phyloP scores from a whole-genome alignment of 2,888 invertebrate species.

The Parnassius glacialis region DNA sequence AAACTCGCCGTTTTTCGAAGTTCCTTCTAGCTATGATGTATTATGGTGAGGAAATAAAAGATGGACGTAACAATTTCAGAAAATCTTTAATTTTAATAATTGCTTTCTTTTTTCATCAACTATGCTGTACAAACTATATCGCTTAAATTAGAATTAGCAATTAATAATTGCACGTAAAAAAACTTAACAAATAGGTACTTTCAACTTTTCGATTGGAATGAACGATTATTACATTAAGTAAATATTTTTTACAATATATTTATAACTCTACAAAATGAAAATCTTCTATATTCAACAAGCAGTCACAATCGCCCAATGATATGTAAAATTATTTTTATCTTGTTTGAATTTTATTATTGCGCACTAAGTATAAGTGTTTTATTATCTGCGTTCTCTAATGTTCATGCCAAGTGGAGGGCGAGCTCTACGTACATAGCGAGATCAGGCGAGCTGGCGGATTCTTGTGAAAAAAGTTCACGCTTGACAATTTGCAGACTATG shows the following conservation, averaged over 20 bases:
- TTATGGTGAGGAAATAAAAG: conserved; percentile 31
- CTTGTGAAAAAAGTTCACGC: conserved; percentile 31
- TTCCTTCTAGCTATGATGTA: too few species aligned
- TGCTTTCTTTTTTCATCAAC: conserved; percentile 77
- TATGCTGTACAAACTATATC: conserved; percentile 80
- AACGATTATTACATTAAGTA: conserved; percentile 76
- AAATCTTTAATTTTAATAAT: conserved; percentile 80
- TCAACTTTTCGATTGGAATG: conserved; percentile 81
- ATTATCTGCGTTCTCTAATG: conserved; percentile 28
- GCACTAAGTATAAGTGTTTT: conserved; percentile 54
- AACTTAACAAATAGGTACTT: conserved; percentile 80
- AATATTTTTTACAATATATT: conserved; percentile 64
- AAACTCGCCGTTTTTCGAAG: too few species aligned
- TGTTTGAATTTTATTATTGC: conserved; percentile 60
- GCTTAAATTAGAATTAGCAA: conserved; percentile 81
- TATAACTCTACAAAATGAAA: conserved; percentile 74
- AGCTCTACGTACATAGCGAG: conserved; percentile 16
- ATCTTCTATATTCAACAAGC: conserved; percentile 73
- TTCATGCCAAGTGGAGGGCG: conserved; percentile 16
- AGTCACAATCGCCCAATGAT: conserved; percentile 82
- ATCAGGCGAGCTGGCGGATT: conserved; percentile 24
- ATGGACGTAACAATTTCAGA: conserved; percentile 66
- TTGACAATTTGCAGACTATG: conserved; percentile 43
- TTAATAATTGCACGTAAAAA: conserved; percentile 82
- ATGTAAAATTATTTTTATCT: conserved; percentile 74